Evolutionary conservation across 2,797 vertebrate species (phyloP).

Genomic region (Propithecus deckenii): DNA sequence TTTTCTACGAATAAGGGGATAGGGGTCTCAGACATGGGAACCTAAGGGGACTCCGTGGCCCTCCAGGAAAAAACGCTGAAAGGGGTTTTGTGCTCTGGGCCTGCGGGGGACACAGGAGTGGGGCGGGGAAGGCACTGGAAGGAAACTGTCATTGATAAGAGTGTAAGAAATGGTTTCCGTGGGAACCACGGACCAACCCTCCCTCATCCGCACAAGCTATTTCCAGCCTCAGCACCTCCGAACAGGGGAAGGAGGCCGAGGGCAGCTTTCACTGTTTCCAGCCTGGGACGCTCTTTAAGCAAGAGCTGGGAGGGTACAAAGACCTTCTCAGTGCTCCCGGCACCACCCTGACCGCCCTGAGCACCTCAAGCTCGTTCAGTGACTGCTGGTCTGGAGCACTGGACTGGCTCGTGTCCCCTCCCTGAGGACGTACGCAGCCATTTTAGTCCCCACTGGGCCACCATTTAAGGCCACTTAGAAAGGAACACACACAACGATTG

Average conservation of each 20-base stretch:
- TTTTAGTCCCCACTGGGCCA: neutral
- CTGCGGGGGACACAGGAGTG: neutral
- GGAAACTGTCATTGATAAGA: neutral
- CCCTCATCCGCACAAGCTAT: neutral
- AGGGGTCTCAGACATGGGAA: neutral
- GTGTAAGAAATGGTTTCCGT: neutral
- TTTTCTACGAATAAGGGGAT: neutral
- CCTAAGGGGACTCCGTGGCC: neutral
- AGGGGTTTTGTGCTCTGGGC: neutral
- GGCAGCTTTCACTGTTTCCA: neutral
- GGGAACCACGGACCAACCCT: neutral
- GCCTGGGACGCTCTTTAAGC: neutral
- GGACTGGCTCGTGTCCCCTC: neutral
- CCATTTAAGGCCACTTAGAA: neutral
- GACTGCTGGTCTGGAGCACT: neutral
- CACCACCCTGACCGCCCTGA: accelerated
- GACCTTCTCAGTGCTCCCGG: neutral
- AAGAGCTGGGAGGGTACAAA: neutral
- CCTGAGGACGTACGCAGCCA: neutral
- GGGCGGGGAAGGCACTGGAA: neutral
- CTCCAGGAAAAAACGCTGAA: neutral
- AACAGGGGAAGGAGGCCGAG: neutral
- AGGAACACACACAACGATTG: neutral
- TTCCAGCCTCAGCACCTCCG: neutral
- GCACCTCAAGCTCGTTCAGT: too few species aligned